Evolutionary conservation across 2,113 vertebrate species (phyloP).

Genomic region (Sinosuthora webbiana): DNA sequence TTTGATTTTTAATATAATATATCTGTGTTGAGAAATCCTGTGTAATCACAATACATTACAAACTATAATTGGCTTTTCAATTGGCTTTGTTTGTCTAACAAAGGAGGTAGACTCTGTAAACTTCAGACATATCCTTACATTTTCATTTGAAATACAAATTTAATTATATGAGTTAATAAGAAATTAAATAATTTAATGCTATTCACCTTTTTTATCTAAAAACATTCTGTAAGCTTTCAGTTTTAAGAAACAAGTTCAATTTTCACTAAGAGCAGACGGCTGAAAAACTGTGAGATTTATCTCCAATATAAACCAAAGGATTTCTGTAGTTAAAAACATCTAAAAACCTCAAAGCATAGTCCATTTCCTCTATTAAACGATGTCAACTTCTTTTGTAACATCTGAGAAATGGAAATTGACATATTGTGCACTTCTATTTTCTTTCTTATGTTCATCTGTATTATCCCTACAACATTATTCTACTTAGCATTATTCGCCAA

Average conservation of each 20-base stretch:
- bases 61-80: not conserved
- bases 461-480: not conserved
- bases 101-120: not conserved
- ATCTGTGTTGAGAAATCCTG: not conserved
- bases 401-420: not conserved
- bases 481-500: not conserved
- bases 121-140: not conserved
- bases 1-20: not conserved
- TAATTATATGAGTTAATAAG: not conserved
- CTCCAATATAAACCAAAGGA: not conserved
- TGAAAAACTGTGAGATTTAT: not conserved
- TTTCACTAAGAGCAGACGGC: not conserved
- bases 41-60: not conserved
- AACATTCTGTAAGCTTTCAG: not conserved
- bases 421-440: not conserved
- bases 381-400: not conserved
- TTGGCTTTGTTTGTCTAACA: not conserved
- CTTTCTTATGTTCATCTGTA: not conserved
- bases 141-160: not conserved
- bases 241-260: not conserved
- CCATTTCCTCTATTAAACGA: not conserved
- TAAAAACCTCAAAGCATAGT: not conserved
- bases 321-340: not conserved
- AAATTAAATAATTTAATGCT: not conserved
- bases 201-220: not conserved